Conservation (phyloP, 35 echinoderm and acorn worm species). For the Acanthaster planci region DNA sequence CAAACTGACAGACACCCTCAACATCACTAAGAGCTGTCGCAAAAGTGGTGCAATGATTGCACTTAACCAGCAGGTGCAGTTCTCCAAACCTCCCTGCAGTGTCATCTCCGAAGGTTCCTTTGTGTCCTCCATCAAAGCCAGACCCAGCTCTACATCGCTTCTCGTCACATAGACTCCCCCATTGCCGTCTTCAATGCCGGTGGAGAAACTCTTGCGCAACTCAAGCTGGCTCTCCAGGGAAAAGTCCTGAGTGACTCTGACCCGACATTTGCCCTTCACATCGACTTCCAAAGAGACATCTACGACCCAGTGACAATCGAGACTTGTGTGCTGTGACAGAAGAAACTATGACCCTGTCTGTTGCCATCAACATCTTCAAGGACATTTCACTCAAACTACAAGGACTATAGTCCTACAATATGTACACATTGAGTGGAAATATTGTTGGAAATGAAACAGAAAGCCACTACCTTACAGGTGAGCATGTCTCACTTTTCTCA, state of each 20-base stretch:
- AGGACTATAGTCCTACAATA: constrained; percentile 66
- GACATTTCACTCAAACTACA: constrained; percentile 54
- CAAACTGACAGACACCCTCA: constrained; percentile 52
- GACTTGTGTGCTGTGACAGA: constrained; percentile 77
- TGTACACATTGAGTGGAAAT: constrained; percentile 96
- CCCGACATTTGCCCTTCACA: constrained; percentile 69
- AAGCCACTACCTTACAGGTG: constrained; percentile 70
- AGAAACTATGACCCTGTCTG: constrained; percentile 87
- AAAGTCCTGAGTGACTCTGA: constrained; percentile 61
- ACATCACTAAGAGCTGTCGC: constrained; percentile 60
- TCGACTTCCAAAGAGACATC: constrained; percentile 86
- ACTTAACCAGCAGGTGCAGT: constrained; percentile 75
- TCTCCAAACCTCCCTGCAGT: constrained; percentile 89
- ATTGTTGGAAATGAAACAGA: constrained; percentile 65
- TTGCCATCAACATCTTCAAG: constrained; percentile 63
- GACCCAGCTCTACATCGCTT: constrained; percentile 69
- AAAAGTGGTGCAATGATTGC: constrained; percentile 80
- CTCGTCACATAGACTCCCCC: constrained; percentile 84
- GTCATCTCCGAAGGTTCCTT: constrained; percentile 74
- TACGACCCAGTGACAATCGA: constrained; percentile 82
- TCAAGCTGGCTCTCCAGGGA: constrained; percentile 76
- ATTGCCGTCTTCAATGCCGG: constrained; percentile 59
- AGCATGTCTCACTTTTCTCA: too few species aligned
- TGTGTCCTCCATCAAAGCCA: constrained; percentile 65
- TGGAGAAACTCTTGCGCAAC: constrained; percentile 49